These are phyloP conservation scores for Rhinoptilus africanus DNA, from an alignment of 2,113 vertebrate species.

Conservation along the genomic window DNA sequence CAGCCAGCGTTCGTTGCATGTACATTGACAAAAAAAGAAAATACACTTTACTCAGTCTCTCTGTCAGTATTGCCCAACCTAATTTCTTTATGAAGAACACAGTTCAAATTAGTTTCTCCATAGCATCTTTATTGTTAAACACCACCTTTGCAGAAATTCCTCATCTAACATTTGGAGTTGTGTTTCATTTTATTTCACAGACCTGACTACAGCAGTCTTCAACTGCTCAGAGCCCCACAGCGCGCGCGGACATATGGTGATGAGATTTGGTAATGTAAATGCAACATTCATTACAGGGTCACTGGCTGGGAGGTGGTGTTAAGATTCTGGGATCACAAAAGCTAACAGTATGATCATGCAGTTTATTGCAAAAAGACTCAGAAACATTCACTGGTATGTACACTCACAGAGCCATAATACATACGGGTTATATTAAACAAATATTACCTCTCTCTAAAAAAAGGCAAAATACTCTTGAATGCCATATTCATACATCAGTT, in stretches of 20 bases:
- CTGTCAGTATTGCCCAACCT: not conserved
- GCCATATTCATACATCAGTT: not conserved
- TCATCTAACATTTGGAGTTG: not conserved
- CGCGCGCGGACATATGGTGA: not conserved
- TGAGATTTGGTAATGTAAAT: not conserved
- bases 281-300: not conserved
- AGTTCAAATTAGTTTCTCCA: not conserved
- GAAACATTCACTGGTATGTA: not conserved
- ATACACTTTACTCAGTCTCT: not conserved
- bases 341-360: not conserved
- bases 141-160: not conserved
- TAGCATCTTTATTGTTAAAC: not conserved
- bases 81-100: not conserved
- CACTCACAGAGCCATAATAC: not conserved
- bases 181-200: not conserved
- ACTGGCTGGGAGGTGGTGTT: not conserved
- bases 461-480: not conserved
- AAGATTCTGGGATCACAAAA: conserved; percentile 23
- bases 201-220: not conserved
- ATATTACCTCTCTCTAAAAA: not conserved
- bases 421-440: not conserved
- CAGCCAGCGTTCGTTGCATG: not conserved
- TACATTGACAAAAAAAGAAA: not conserved
- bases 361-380: not conserved
- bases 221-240: not conserved